A percentile compares a stretch with the other conserved stretches of the same genome.
phyloP scores from a whole-genome alignment of 1,140 invertebrate species.

The Penaeus chinensis region DNA sequence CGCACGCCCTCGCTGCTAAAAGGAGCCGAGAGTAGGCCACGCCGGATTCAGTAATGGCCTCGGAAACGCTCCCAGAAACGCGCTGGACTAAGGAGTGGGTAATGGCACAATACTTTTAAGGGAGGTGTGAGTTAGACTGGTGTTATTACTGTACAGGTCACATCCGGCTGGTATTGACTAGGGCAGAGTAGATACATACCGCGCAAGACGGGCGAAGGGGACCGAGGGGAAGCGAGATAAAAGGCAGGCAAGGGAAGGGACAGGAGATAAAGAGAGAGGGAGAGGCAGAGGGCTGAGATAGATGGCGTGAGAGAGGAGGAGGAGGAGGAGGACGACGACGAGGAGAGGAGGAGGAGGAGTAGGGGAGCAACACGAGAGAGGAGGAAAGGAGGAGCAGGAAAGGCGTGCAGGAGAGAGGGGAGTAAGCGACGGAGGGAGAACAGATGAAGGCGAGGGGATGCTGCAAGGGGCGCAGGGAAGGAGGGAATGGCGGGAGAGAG shows the following conservation, averaged over 20 bases:
- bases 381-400: background rate
- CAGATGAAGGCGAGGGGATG: background rate
- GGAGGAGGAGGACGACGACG: background rate
- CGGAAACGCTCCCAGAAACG: too few species aligned
- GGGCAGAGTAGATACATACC: too few species aligned
- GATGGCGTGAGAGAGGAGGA: background rate
- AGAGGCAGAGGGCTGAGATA: background rate
- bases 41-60: too few species aligned
- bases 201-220: background rate
- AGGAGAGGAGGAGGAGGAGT: background rate
- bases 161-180: too few species aligned
- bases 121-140: too few species aligned
- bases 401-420: background rate
- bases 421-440: background rate
- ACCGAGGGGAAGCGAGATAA: background rate
- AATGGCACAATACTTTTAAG: too few species aligned
- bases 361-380: background rate
- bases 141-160: too few species aligned
- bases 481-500: conserved; percentile 16
- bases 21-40: too few species aligned
- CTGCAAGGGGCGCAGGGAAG: background rate
- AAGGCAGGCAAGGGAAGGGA: background rate
- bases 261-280: background rate
- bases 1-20: too few species aligned
- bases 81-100: too few species aligned